phyloP scores from a whole-genome alignment of 2,113 vertebrate genomes.

The Nesospiza acunhae region DNA sequence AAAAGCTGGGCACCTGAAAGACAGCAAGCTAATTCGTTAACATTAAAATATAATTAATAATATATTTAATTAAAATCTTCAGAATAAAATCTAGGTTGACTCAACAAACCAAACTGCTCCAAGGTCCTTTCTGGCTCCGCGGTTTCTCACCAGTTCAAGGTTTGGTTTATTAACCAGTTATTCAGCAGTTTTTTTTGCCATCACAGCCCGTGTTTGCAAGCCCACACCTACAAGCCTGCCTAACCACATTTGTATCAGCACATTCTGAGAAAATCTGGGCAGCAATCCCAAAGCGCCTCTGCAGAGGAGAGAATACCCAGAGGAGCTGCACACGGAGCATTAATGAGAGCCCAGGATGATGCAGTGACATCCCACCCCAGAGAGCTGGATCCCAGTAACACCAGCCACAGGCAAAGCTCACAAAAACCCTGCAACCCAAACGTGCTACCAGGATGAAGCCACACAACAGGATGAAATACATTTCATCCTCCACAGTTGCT shows the following conservation, averaged over 20 bases:
- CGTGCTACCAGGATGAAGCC: neutral
- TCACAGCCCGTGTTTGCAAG: conserved; percentile 42
- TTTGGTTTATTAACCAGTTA: conserved; percentile 50
- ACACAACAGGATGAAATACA: neutral
- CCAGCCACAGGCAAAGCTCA: neutral
- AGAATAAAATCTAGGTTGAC: neutral
- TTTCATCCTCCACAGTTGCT: neutral
- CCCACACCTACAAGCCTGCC: conserved; percentile 58
- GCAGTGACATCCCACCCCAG: neutral
- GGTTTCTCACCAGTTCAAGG: neutral
- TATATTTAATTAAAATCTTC: neutral
- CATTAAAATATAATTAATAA: neutral
- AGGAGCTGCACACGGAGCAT: neutral
- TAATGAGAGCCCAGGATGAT: conserved; percentile 1
- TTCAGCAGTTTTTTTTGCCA: conserved; percentile 9
- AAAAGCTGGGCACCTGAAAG: neutral
- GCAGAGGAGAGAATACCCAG: conserved; percentile 38
- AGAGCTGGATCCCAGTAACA: neutral
- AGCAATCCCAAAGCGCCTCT: conserved; percentile 42
- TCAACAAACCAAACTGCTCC: neutral
- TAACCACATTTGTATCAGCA: conserved; percentile 62
- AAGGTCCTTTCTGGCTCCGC: neutral
- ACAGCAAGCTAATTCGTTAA: neutral
- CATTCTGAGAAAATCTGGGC: conserved; percentile 58
- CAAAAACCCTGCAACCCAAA: neutral